A percentile compares a stretch with the other conserved stretches of the same genome.
These are phyloP conservation scores for Oxygymnocypris stewartii DNA, from an alignment of 2,113 vertebrate genomes.

Conservation along the genomic window DNA sequence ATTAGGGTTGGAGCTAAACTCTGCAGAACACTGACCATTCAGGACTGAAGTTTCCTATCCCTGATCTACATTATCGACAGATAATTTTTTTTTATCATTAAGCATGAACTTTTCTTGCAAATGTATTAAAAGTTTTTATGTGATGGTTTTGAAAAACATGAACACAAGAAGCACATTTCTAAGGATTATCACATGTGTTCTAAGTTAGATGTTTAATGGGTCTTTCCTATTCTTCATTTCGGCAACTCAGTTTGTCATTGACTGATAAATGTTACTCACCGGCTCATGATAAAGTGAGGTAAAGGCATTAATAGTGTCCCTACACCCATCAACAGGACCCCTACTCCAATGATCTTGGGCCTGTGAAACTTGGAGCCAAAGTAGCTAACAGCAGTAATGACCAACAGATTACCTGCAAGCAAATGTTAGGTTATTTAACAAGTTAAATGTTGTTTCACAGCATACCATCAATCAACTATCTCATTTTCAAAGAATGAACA, in stretches of 20 bases:
- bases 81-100: too few species aligned
- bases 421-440: background rate
- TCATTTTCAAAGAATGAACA: background rate
- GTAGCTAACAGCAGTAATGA: slow-evolving; percentile 92
- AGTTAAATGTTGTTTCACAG: background rate
- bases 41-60: too few species aligned
- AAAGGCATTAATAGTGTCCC: slow-evolving; percentile 89
- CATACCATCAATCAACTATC: background rate
- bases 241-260: background rate
- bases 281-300: slow-evolving; percentile 93
- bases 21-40: too few species aligned
- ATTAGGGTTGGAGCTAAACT: too few species aligned
- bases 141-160: background rate
- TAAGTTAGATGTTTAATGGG: background rate
- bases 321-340: slow-evolving; percentile 87
- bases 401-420: slow-evolving; percentile 85
- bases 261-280: slow-evolving; percentile 71
- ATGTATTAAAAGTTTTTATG: background rate
- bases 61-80: too few species aligned
- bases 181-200: background rate
- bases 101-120: background rate
- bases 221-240: background rate
- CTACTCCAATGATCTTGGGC: slow-evolving; percentile 88
- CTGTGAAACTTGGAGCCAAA: slow-evolving; percentile 92
- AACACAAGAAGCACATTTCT: background rate